Evolutionary conservation across 64 coral and sea anemone species (phyloP).

Genomic region (Stylophora pistillata): DNA sequence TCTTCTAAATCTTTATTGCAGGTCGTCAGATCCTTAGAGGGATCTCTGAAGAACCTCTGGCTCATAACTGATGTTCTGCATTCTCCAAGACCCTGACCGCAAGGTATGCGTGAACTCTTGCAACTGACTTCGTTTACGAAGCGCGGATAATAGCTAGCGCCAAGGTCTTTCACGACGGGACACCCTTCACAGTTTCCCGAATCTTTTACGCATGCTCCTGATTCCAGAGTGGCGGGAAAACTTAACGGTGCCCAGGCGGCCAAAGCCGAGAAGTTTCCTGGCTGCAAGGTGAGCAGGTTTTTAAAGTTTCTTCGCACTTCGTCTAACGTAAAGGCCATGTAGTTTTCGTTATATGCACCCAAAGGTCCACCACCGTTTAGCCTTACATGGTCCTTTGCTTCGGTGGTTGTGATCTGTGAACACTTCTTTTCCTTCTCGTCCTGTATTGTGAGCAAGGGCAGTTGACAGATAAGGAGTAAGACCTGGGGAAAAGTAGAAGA

Average conservation of each 20-base stretch:
- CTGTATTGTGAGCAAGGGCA: background rate
- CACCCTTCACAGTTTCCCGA: constrained; percentile 8
- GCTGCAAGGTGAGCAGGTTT: background rate
- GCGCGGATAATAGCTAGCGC: background rate
- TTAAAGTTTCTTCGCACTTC: background rate
- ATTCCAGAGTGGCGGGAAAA: background rate
- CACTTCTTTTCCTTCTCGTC: background rate
- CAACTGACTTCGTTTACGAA: constrained; percentile 31
- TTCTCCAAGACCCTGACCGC: background rate
- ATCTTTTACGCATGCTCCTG: background rate
- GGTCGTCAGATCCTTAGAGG: too few species aligned
- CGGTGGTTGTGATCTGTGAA: background rate
- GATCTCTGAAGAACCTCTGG: too few species aligned
- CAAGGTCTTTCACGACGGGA: background rate
- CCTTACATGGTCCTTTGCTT: background rate
- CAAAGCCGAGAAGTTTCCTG: background rate
- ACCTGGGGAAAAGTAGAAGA: background rate
- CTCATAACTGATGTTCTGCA: too few species aligned
- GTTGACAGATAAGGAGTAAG: background rate
- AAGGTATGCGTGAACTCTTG: background rate
- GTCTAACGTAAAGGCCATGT: constrained; percentile 31
- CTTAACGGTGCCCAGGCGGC: too few species aligned
- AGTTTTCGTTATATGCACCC: constrained; percentile 7
- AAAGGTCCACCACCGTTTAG: background rate
- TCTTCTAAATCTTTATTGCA: too few species aligned